Conservation (phyloP, 1,140 invertebrate genomes). For the Calephelis nemesis region DNA sequence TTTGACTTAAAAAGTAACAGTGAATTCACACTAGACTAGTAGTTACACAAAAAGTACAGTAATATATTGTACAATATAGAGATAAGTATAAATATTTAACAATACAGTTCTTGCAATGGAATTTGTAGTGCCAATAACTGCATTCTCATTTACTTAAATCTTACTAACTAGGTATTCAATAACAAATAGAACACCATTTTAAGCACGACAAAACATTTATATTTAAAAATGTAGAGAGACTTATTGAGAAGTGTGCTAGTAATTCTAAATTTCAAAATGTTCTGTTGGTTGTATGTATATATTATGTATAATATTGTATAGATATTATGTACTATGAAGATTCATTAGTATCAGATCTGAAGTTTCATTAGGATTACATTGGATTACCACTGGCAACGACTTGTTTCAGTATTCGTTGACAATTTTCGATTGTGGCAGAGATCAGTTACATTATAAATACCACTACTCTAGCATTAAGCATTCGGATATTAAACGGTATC, state of each 20-base stretch:
- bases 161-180: conserved; percentile 80
- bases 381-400: conserved; percentile 42
- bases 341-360: conserved; percentile 72
- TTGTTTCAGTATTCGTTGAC: conserved; percentile 62
- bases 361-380: conserved; percentile 55
- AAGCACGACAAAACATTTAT: conserved; percentile 81
- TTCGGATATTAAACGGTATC: conserved; percentile 65
- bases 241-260: conserved; percentile 80
- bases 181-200: conserved; percentile 81
- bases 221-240: conserved; percentile 81
- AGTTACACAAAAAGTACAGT: conserved; percentile 37
- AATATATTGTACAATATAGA: conserved; percentile 37
- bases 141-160: conserved; percentile 74
- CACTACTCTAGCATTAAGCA: conserved; percentile 70
- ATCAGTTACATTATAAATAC: conserved; percentile 52
- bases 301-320: conserved; percentile 43
- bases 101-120: conserved; percentile 31
- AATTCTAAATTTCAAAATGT: conserved; percentile 77
- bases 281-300: conserved; percentile 51
- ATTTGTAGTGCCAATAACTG: conserved; percentile 79
- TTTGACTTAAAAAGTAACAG: conserved; percentile 70
- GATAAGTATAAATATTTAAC: conserved; percentile 30
- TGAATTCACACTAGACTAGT: conserved; percentile 59
- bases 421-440: conserved; percentile 72
- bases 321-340: conserved; percentile 52